A percentile compares a stretch with the other conserved stretches of the same genome.
phyloP scores from a whole-genome alignment of 2,888 invertebrate genomes.

The Merodon equestris region DNA sequence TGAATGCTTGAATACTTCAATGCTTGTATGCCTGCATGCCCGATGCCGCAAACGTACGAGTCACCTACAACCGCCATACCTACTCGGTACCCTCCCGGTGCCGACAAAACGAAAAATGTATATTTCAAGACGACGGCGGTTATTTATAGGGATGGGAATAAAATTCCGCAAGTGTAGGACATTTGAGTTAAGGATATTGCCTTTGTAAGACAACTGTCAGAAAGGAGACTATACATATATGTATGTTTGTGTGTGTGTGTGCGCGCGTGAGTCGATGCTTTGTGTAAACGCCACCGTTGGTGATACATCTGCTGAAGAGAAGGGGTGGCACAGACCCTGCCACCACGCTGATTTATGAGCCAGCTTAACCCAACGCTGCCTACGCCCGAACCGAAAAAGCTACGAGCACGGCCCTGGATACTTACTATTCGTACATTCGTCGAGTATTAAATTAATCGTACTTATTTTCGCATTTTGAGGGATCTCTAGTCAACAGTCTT shows the following conservation, averaged over 20 bases:
- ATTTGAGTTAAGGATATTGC: slow-evolving; percentile 69
- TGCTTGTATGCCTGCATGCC: neutral
- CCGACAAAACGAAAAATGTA: slow-evolving; percentile 19
- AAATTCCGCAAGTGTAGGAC: slow-evolving; percentile 67
- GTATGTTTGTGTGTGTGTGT: neutral
- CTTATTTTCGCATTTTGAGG: slow-evolving; percentile 62
- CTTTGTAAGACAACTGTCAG: slow-evolving; percentile 67
- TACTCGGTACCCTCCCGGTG: neutral
- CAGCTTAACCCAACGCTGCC: slow-evolving; percentile 48
- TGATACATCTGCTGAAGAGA: slow-evolving; percentile 47
- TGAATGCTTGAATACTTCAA: slow-evolving; percentile 5
- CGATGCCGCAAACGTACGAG: slow-evolving; percentile 51
- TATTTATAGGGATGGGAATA: slow-evolving; percentile 65
- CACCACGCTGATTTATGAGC: slow-evolving; percentile 63
- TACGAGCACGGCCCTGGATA: neutral
- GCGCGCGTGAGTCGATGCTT: slow-evolving; percentile 16
- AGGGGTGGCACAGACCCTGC: slow-evolving; percentile 9
- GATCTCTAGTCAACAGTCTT: slow-evolving; percentile 48
- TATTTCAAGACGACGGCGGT: slow-evolving; percentile 52
- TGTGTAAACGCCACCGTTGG: slow-evolving; percentile 15
- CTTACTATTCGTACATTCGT: slow-evolving; percentile 5
- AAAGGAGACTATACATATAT: slow-evolving; percentile 1
- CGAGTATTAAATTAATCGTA: slow-evolving; percentile 66
- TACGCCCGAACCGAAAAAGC: slow-evolving; percentile 7
- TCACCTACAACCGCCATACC: slow-evolving; percentile 5